Evolutionary conservation across 2,888 invertebrate species (phyloP).

Genomic region (Amblyteles armatorius): DNA sequence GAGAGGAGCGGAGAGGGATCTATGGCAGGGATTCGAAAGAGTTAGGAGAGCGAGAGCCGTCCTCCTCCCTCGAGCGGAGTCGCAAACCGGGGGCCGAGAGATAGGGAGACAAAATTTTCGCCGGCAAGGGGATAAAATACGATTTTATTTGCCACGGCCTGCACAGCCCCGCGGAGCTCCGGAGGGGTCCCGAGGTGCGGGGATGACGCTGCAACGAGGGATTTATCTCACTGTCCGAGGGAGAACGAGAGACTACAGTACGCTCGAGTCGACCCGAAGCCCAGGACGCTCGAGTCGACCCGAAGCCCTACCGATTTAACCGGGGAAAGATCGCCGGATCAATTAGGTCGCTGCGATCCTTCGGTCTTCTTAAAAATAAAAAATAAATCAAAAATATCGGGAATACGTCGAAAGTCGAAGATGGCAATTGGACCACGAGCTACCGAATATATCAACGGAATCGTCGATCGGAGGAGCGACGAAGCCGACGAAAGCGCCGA

Average conservation of each 20-base stretch:
- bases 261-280: slow-evolving; percentile 15
- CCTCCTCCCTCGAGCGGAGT: slow-evolving; percentile 43
- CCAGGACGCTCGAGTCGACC: neutral
- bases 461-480: too few species aligned
- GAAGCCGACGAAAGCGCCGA: too few species aligned
- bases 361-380: neutral
- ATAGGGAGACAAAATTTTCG: slow-evolving; percentile 80
- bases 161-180: slow-evolving; percentile 71
- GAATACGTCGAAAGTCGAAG: neutral
- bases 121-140: slow-evolving; percentile 83
- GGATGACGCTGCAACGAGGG: slow-evolving; percentile 73
- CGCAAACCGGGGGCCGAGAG: slow-evolving; percentile 49
- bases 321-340: neutral
- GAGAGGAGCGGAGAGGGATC: slow-evolving; percentile 34
- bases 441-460: too few species aligned
- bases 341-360: neutral
- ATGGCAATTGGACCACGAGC: neutral
- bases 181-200: neutral
- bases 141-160: slow-evolving; percentile 82
- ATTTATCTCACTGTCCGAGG: slow-evolving; percentile 28
- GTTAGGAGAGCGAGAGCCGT: slow-evolving; percentile 43
- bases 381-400: neutral
- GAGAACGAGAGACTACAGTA: slow-evolving; percentile 19
- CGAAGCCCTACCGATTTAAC: slow-evolving; percentile 18
- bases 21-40: slow-evolving; percentile 30